Evolutionary conservation across 2,888 invertebrate species (phyloP).

Genomic region (Perdita meconis): DNA sequence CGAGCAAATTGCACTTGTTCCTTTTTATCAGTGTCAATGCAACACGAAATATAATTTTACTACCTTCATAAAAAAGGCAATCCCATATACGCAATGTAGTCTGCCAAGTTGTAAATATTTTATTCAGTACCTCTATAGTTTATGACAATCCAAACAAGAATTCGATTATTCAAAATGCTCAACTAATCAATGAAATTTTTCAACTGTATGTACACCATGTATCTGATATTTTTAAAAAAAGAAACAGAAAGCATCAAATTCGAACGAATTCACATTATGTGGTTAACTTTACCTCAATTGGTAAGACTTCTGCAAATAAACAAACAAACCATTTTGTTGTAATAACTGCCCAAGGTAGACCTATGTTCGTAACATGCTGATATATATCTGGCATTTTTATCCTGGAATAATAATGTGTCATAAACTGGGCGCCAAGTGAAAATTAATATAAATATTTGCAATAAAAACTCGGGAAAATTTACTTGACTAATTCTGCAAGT

Average conservation of each 20-base stretch:
- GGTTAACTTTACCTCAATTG: slow-evolving; percentile 88
- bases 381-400: slow-evolving; percentile 92
- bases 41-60: slow-evolving; percentile 95
- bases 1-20: slow-evolving; percentile 89
- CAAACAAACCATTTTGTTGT: slow-evolving; percentile 98
- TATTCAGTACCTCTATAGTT: slow-evolving; percentile 49
- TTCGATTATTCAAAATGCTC: slow-evolving; percentile 39
- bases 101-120: slow-evolving; percentile 80
- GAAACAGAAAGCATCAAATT: slow-evolving; percentile 18
- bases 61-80: slow-evolving; percentile 97
- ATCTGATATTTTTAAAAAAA: slow-evolving; percentile 35
- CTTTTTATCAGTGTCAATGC: slow-evolving; percentile 92
- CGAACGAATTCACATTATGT: slow-evolving; percentile 6
- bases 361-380: slow-evolving; percentile 91
- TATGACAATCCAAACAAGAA: slow-evolving; percentile 49
- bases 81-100: slow-evolving; percentile 98
- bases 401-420: slow-evolving; percentile 82
- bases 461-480: slow-evolving; percentile 43
- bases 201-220: slow-evolving; percentile 45
- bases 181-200: slow-evolving; percentile 34
- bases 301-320: slow-evolving; percentile 96
- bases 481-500: slow-evolving; percentile 92
- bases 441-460: background rate
- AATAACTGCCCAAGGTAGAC: slow-evolving; percentile 95
- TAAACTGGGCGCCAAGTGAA: background rate